These are phyloP conservation scores for Engraulis encrasicolus DNA, from an alignment of 2,113 vertebrate species.

Conservation along the genomic window DNA sequence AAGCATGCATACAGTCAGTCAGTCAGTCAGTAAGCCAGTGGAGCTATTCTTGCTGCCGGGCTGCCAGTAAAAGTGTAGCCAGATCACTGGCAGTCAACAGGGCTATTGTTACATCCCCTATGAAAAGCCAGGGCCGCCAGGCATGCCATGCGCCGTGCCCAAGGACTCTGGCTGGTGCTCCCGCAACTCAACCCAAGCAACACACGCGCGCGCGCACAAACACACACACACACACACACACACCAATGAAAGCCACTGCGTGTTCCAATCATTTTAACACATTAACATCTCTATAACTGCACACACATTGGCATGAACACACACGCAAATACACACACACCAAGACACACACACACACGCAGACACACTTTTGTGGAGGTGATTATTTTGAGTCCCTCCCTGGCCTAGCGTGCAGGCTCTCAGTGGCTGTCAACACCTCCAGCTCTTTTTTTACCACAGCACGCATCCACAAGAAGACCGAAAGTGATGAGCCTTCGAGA, in stretches of 20 bases:
- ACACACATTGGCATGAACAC: neutral
- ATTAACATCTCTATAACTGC: neutral
- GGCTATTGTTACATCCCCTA: neutral
- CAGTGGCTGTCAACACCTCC: neutral
- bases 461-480: neutral
- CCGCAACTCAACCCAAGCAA: neutral
- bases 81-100: neutral
- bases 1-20: too few relatives aligned
- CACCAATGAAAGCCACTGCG: neutral
- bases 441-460: conserved; percentile 17
- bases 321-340: neutral
- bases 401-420: neutral
- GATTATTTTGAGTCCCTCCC: neutral
- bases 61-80: neutral
- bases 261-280: neutral
- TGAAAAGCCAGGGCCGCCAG: neutral
- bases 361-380: neutral
- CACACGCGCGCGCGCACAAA: neutral
- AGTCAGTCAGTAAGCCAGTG: too few relatives aligned
- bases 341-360: neutral
- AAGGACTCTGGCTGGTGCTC: neutral
- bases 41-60: neutral
- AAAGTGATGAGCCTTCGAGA: neutral
- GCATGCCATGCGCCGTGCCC: neutral
- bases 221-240: neutral